These are phyloP conservation scores for Bathynomus jamesi DNA, from an alignment of 1,140 invertebrate species.

Conservation along the genomic window DNA sequence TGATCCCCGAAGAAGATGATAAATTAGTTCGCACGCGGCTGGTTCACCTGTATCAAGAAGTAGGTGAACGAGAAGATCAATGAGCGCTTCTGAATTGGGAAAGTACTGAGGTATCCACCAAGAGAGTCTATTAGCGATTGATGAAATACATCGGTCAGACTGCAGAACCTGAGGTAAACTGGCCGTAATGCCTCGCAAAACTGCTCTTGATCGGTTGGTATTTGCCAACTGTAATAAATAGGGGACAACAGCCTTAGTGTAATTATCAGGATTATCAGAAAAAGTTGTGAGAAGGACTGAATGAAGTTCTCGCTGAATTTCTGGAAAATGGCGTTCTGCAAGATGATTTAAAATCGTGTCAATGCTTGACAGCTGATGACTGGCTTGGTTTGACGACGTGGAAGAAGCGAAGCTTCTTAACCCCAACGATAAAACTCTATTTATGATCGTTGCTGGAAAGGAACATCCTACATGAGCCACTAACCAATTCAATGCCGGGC, in stretches of 20 bases:
- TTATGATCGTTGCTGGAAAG: slow-evolving; percentile 75
- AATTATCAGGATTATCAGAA: slow-evolving; percentile 42
- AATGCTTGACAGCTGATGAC: slow-evolving; percentile 61
- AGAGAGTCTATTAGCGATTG: slow-evolving; percentile 17
- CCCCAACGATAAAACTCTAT: slow-evolving; percentile 67
- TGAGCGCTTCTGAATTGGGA: slow-evolving; percentile 7
- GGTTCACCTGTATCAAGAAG: slow-evolving; percentile 22
- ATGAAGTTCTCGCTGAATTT: slow-evolving; percentile 61
- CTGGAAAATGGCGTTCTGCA: slow-evolving; percentile 62
- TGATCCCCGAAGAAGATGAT: slow-evolving; percentile 15
- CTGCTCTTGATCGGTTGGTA: slow-evolving; percentile 17
- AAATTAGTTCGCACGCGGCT: slow-evolving; percentile 19
- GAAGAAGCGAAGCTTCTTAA: slow-evolving; percentile 58
- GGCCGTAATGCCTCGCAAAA: slow-evolving; percentile 23
- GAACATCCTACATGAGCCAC: slow-evolving; percentile 81
- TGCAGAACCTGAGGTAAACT: slow-evolving; percentile 20
- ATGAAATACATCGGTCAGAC: slow-evolving; percentile 16
- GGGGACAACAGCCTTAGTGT: slow-evolving; percentile 65
- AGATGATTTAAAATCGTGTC: slow-evolving; percentile 74
- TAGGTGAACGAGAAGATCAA: slow-evolving; percentile 27
- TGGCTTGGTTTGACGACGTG: slow-evolving; percentile 29
- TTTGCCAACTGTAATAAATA: slow-evolving; percentile 68
- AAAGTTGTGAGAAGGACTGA: slow-evolving; percentile 20
- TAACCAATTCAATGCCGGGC: slow-evolving; percentile 84
- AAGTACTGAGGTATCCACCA: slow-evolving; percentile 30